Evolutionary conservation across 2,888 invertebrate species (phyloP).

Genomic region (Scaptomyza cyrtandrae): DNA sequence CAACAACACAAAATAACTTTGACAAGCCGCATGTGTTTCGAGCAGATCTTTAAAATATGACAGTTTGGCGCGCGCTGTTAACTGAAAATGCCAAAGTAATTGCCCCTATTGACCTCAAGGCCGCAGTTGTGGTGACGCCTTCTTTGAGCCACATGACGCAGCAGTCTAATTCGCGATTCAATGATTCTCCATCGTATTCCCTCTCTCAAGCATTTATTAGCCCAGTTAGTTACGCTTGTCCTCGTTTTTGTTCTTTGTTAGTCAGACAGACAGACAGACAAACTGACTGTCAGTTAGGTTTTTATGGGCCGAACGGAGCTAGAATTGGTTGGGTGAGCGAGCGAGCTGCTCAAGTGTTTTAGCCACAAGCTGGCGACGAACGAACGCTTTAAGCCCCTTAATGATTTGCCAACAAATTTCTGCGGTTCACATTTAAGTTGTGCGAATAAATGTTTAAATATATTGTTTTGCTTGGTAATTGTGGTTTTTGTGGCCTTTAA

Average conservation of each 20-base stretch:
- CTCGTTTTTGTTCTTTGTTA: conserved; percentile 8
- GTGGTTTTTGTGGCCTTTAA: conserved; percentile 26
- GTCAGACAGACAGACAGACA: conserved; percentile 5
- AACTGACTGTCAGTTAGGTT: conserved; percentile 17
- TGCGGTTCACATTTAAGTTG: conserved; percentile 32
- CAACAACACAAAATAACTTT: conserved; percentile 8
- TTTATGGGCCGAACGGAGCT: neutral
- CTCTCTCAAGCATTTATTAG: conserved; percentile 22
- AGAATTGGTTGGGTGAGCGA: neutral
- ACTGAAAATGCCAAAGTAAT: conserved; percentile 51
- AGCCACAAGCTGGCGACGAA: conserved; percentile 47
- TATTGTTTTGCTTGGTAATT: conserved; percentile 20
- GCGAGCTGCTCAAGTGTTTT: conserved; percentile 2
- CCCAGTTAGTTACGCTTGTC: conserved; percentile 26
- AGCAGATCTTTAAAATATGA: neutral
- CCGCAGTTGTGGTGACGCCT: conserved; percentile 56
- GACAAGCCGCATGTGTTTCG: conserved; percentile 15
- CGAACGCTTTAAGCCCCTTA: conserved; percentile 45
- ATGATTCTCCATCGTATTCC: conserved; percentile 30
- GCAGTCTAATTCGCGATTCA: conserved; percentile 60
- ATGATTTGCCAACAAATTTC: conserved; percentile 55
- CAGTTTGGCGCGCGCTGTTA: neutral
- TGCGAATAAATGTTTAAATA: conserved; percentile 27
- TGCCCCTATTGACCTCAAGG: conserved; percentile 66
- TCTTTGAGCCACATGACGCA: conserved; percentile 31